Conservation (phyloP, 92 coral and sea anemone species). For the Phenganax marumi region DNA sequence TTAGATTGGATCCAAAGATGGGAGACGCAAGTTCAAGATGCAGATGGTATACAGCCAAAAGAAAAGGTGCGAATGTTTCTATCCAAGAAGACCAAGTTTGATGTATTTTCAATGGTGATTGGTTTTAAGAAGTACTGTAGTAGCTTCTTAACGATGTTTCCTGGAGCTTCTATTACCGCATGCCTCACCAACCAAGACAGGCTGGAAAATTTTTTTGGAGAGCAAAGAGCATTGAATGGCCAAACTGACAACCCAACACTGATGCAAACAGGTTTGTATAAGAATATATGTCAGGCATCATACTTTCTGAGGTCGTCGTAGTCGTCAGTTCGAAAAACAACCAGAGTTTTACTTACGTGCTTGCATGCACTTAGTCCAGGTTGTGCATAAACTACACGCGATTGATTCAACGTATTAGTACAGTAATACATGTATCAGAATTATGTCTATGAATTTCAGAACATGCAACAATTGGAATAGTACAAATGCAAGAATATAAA, state of each 20-base stretch:
- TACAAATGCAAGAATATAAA: constrained; percentile 53
- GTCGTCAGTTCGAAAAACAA: neutral
- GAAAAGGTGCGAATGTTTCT: constrained; percentile 26
- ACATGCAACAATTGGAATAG: constrained; percentile 44
- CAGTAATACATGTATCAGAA: too few species aligned
- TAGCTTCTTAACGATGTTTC: neutral
- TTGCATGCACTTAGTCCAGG: neutral
- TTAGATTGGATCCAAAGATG: constrained; percentile 27
- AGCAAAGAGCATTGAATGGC: constrained; percentile 51
- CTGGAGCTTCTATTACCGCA: neutral
- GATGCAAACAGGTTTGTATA: constrained; percentile 43
- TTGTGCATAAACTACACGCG: too few species aligned
- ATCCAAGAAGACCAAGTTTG: constrained; percentile 39
- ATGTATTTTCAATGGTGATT: constrained; percentile 45
- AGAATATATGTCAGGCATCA: too few species aligned
- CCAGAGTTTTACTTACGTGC: neutral
- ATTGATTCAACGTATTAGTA: too few species aligned
- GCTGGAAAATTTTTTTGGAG: constrained; percentile 51
- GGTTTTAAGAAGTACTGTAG: constrained; percentile 31
- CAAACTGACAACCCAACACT: constrained; percentile 48
- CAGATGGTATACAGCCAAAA: constrained; percentile 2
- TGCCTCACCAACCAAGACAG: constrained; percentile 35
- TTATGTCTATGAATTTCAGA: constrained; percentile 29
- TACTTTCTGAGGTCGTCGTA: neutral
- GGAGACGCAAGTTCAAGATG: neutral